phyloP scores from a whole-genome alignment of 2,888 invertebrate genomes.

The Drosophila mimetica region DNA sequence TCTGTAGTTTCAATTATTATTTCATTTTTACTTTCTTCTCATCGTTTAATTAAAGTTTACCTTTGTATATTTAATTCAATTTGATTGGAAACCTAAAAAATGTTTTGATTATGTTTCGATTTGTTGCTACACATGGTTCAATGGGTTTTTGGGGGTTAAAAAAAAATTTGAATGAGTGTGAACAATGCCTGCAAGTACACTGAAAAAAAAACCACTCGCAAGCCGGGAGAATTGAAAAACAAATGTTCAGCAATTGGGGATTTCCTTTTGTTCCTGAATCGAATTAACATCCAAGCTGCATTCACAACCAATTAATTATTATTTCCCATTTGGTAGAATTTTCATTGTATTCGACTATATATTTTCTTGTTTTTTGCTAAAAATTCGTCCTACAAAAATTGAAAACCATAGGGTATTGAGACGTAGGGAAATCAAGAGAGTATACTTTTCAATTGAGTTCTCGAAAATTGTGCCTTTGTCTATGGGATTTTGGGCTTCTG shows the following conservation, averaged over 20 bases:
- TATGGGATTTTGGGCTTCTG: conserved; percentile 22
- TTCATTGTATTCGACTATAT: conserved; percentile 29
- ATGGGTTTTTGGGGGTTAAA: conserved; percentile 30
- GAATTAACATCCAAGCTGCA: conserved; percentile 70
- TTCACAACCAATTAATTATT: conserved; percentile 79
- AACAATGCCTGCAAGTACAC: conserved; percentile 56
- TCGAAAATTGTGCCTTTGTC: conserved; percentile 40
- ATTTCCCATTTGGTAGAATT: conserved; percentile 48
- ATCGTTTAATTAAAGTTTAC: conserved; percentile 56
- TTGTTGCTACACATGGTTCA: conserved; percentile 55
- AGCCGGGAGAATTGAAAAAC: conserved; percentile 20
- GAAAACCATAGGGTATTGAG: conserved; percentile 44
- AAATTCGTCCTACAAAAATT: conserved; percentile 36
- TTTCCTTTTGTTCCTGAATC: conserved; percentile 60
- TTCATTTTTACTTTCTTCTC: conserved; percentile 36
- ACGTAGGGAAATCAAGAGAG: conserved; percentile 29
- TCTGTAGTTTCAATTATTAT: conserved; percentile 44
- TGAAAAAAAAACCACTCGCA: conserved; percentile 48
- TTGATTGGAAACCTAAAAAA: conserved; percentile 78
- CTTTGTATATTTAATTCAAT: conserved; percentile 67
- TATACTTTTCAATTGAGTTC: conserved; percentile 17
- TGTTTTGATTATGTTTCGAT: conserved; percentile 77
- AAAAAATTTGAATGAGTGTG: conserved; percentile 28
- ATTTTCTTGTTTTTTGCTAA: conserved; percentile 26
- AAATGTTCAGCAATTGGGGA: conserved; percentile 67